Evolutionary conservation across 2,888 invertebrate genomes (phyloP).

Genomic region (Mechanitis mazaeus): DNA sequence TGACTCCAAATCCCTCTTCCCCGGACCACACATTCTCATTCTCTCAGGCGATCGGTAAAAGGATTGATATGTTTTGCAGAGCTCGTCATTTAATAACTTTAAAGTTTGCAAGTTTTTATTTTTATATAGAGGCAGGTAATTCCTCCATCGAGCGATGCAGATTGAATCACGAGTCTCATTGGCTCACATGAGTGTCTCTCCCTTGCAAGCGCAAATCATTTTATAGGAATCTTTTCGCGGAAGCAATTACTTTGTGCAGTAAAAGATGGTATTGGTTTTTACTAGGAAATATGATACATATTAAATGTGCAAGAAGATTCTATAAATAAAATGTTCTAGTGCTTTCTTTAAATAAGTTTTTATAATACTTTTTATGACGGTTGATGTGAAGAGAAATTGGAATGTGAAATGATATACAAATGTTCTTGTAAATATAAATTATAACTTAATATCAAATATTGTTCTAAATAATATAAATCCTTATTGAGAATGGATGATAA

Average conservation of each 20-base stretch:
- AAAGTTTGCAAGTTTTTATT: background rate
- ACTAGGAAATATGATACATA: too few species aligned
- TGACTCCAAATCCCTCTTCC: too few species aligned
- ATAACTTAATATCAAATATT: background rate
- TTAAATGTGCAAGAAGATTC: background rate
- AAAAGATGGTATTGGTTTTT: background rate
- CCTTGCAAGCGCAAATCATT: slow-evolving; percentile 22
- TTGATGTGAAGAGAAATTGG: too few species aligned
- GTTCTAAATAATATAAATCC: slow-evolving; percentile 2
- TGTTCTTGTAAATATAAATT: background rate
- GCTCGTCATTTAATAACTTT: background rate
- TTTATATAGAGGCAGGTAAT: slow-evolving; percentile 44
- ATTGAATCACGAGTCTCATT: slow-evolving; percentile 73
- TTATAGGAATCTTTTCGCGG: slow-evolving; percentile 8
- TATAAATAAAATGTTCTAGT: background rate
- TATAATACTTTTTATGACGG: too few species aligned
- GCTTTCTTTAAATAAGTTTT: too few species aligned
- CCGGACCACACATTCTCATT: too few species aligned
- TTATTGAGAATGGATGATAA: slow-evolving; percentile 16
- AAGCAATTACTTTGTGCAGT: slow-evolving; percentile 3
- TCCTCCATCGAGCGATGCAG: slow-evolving; percentile 68
- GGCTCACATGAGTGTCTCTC: slow-evolving; percentile 52
- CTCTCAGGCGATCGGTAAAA: background rate
- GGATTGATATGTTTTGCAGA: slow-evolving; percentile 1
- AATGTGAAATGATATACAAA: background rate